phyloP scores from a whole-genome alignment of 2,797 vertebrate genomes.

The Ataeniobius toweri region DNA sequence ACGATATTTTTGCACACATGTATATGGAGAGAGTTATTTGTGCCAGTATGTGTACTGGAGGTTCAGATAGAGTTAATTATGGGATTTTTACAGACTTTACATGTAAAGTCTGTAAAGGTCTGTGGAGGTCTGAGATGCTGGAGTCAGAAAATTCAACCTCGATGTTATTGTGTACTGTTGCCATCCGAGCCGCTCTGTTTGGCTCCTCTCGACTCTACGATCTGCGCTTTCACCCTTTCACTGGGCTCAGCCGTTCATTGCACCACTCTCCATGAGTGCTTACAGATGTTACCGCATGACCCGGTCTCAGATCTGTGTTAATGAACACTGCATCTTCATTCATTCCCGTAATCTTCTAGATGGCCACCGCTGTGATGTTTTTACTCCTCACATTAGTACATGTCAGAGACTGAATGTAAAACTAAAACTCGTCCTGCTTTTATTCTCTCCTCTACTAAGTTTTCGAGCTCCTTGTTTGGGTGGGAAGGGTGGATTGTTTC shows the following conservation, averaged over 20 bases:
- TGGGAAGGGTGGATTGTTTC: slow-evolving; percentile 13
- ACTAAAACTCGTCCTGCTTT: slow-evolving; percentile 15
- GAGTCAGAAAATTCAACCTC: slow-evolving; percentile 1
- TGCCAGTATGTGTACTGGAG: slow-evolving; percentile 10
- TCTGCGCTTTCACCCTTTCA: slow-evolving; percentile 27
- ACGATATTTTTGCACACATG: slow-evolving; percentile 28
- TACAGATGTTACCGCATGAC: slow-evolving; percentile 3
- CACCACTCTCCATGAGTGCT: neutral
- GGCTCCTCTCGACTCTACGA: slow-evolving; percentile 10
- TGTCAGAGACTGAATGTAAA: slow-evolving; percentile 38
- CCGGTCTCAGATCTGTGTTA: neutral
- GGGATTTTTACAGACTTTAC: slow-evolving; percentile 10
- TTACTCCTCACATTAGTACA: slow-evolving; percentile 1
- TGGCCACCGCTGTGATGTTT: neutral
- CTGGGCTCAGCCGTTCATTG: slow-evolving; percentile 16
- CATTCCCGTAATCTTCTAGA: slow-evolving; percentile 6
- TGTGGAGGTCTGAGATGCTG: neutral
- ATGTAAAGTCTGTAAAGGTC: slow-evolving; percentile 10
- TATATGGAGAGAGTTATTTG: slow-evolving; percentile 18
- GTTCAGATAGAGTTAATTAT: slow-evolving; percentile 8
- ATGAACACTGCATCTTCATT: neutral
- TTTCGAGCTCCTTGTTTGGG: slow-evolving; percentile 24
- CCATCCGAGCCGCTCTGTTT: slow-evolving; percentile 4
- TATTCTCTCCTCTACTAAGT: neutral
- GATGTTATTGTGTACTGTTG: neutral